Conservation (phyloP, 2,888 invertebrate genomes). For the Herminia tarsipennalis region DNA sequence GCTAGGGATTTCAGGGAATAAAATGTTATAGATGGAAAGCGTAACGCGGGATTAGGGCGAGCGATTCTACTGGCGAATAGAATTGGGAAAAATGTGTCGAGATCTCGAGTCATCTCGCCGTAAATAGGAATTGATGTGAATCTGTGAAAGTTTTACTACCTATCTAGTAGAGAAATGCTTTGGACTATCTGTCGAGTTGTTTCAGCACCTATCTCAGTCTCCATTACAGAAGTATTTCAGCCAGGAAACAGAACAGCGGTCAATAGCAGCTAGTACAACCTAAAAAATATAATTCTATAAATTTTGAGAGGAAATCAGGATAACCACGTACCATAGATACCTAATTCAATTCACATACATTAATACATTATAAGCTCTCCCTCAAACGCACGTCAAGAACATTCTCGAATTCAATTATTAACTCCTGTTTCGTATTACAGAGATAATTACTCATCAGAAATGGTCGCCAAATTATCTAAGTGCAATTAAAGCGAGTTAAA, state of each 20-base stretch:
- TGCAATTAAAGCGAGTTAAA: constrained; percentile 28
- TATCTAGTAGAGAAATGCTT: too few relatives aligned
- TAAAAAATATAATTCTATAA: too few relatives aligned
- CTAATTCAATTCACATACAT: too few relatives aligned
- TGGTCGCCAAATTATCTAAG: constrained; percentile 33
- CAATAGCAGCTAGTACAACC: too few relatives aligned
- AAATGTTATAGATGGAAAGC: constrained; percentile 1
- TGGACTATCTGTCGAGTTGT: too few relatives aligned
- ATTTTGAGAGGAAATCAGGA: too few relatives aligned
- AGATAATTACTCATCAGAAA: constrained; percentile 17
- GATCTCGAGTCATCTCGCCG: background rate
- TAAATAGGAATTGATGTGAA: background rate
- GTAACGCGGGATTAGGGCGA: background rate
- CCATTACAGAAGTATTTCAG: too few relatives aligned
- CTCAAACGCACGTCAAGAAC: too few relatives aligned
- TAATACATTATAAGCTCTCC: too few relatives aligned
- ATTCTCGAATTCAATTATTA: constrained; percentile 32
- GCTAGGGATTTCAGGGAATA: constrained; percentile 1
- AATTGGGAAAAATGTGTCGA: constrained; percentile 1
- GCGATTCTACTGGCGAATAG: background rate
- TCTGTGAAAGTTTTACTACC: background rate
- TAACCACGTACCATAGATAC: too few relatives aligned
- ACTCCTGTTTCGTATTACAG: constrained; percentile 21
- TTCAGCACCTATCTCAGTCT: too few relatives aligned
- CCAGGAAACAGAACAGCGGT: too few relatives aligned